These are phyloP conservation scores for Machimus rusticus DNA, from an alignment of 2,888 invertebrate genomes.

Conservation along the genomic window DNA sequence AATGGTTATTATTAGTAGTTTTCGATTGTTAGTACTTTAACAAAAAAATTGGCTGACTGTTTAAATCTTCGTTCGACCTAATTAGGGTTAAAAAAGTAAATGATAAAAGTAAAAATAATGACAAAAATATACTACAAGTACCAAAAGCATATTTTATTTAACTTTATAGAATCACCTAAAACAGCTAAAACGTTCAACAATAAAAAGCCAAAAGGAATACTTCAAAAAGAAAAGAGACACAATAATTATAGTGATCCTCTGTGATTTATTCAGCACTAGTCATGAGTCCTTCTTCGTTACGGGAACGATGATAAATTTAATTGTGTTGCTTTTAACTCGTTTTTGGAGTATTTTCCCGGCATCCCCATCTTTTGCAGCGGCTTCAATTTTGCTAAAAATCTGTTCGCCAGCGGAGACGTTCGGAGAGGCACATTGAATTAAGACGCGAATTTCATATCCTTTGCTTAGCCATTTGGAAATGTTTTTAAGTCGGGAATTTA, in stretches of 20 bases:
- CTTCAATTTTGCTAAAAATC: constrained; percentile 67
- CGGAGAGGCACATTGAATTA: constrained; percentile 55
- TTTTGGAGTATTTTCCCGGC: constrained; percentile 70
- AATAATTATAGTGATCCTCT: background rate
- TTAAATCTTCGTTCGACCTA: background rate
- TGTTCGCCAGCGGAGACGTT: constrained; percentile 61
- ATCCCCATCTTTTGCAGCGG: constrained; percentile 62
- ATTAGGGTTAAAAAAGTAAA: background rate
- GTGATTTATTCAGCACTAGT: constrained; percentile 4
- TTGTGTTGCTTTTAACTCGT: constrained; percentile 67
- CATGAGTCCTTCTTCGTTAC: constrained; percentile 38
- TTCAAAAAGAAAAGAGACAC: constrained; percentile 6
- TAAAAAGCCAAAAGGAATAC: constrained; percentile 2
- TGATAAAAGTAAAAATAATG: background rate
- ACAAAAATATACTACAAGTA: background rate
- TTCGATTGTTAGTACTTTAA: background rate
- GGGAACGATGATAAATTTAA: constrained; percentile 72
- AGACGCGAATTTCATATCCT: constrained; percentile 68
- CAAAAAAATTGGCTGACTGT: background rate
- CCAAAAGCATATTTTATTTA: background rate
- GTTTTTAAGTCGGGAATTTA: constrained; percentile 70
- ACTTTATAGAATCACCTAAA: background rate
- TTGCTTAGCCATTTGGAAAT: constrained; percentile 73
- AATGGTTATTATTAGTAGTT: too few species aligned
- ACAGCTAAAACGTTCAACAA: background rate